Conservation (phyloP, 2,888 invertebrate species). For the Aphelenchoides bicaudatus region DNA sequence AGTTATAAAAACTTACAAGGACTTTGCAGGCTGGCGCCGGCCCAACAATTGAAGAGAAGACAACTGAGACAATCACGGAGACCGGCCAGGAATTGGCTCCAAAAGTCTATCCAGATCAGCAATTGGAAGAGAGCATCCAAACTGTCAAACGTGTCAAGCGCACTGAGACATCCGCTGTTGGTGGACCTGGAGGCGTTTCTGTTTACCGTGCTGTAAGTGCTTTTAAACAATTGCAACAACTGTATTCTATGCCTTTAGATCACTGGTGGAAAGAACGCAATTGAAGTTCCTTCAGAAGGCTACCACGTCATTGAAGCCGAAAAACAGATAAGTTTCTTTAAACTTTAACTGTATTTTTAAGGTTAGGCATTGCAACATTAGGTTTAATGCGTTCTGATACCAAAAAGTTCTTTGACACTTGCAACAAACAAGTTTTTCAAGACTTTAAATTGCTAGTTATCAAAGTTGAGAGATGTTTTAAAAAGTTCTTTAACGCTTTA, state of each 20-base stretch:
- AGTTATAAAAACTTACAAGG: too few species aligned
- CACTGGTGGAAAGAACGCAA: conserved; percentile 58
- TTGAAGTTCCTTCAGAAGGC: conserved; percentile 78
- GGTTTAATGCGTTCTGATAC: too few species aligned
- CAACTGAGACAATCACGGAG: conserved; percentile 58
- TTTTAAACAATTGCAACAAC: too few species aligned
- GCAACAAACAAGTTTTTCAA: too few species aligned
- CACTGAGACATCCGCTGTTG: conserved; percentile 59
- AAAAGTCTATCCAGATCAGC: conserved; percentile 55
- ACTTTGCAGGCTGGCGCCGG: conserved; percentile 51
- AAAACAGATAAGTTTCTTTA: too few species aligned
- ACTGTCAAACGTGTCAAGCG: conserved; percentile 59
- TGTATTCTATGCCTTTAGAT: too few species aligned
- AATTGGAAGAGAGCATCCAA: conserved; percentile 58
- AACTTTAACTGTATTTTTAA: too few species aligned
- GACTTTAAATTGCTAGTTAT: too few species aligned
- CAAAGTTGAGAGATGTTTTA: too few species aligned
- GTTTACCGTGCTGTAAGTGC: conserved; percentile 60
- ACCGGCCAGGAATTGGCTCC: conserved; percentile 60
- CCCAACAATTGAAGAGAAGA: conserved; percentile 61
- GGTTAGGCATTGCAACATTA: too few species aligned
- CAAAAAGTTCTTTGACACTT: too few species aligned
- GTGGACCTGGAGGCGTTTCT: conserved; percentile 48
- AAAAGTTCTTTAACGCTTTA: too few species aligned
- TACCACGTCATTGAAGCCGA: conserved; percentile 81